Conservation (phyloP, 2,113 vertebrate genomes). For the Danionella cerebrum region DNA sequence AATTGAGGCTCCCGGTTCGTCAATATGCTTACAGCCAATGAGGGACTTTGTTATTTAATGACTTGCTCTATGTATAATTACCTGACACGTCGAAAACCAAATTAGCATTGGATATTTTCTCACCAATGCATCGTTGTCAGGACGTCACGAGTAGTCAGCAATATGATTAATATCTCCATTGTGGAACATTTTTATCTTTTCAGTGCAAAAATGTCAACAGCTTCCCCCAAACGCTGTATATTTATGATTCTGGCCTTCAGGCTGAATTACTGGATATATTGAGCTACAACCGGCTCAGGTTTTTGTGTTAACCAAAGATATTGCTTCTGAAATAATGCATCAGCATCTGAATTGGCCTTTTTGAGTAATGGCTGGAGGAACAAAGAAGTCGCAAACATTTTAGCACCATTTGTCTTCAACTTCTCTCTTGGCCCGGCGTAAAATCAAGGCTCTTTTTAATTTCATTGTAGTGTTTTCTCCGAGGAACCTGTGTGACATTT, state of each 20-base stretch:
- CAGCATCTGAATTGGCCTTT: background rate
- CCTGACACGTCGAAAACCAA: background rate
- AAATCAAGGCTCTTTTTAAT: background rate
- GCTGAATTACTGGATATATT: background rate
- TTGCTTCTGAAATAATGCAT: background rate
- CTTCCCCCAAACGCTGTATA: conserved; percentile 3
- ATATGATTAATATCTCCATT: conserved; percentile 5
- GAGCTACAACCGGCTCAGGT: background rate
- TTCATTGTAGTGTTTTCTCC: background rate
- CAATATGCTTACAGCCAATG: conserved; percentile 17
- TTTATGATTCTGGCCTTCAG: conserved; percentile 26
- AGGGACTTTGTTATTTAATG: background rate
- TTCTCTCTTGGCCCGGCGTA: background rate
- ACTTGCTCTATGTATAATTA: background rate
- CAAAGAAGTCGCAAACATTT: background rate
- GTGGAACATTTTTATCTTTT: conserved; percentile 19
- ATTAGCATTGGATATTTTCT: background rate
- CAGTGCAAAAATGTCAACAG: background rate
- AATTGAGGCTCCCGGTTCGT: background rate
- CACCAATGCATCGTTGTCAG: background rate
- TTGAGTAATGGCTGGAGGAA: background rate
- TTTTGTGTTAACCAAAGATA: conserved; percentile 6
- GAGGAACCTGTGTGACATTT: conserved; percentile 10
- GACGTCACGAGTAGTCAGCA: background rate
- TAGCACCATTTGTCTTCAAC: background rate